Evolutionary conservation across 2,797 vertebrate species (phyloP), one percentile per base, ranked within the genome.

Genomic region (Myotis myotis): DNA sequence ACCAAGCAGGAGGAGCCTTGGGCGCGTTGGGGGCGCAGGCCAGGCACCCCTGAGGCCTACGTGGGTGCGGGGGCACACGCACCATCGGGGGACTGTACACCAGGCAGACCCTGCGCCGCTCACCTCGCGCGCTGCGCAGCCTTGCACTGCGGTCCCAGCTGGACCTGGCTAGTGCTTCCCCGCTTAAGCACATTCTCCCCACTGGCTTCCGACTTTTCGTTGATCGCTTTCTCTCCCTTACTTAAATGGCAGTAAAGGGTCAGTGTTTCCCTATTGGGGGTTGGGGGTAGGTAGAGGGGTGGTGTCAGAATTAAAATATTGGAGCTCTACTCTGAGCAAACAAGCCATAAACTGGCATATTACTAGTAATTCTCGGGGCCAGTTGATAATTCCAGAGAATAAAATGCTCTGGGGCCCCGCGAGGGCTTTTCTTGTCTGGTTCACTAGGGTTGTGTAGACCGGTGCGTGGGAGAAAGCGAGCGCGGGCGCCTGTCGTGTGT

Each of bases 301-400:
- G 82, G 72, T 47, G 76, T 93, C 72, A 22, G 70, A 64, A 87
- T 89, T 71, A 62, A 87, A 89, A 92, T 92, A 60, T 76, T 41
- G 41, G 47, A 66, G 62, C 49, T 86, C 81, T 83, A 36, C n/a
- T 90, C 76, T 57, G 71, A 91, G 49, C 66, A 28, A 91, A 94
- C 53, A 74, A 78, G 25, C 60, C 92, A 64, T 49, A 74, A 82
- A 88, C 62, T 7, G 57, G 36, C 66, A 82, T 64, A 23, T 87
- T 36, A 47, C 47, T 15, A 47, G 47, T 47, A 53, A 92, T 71
- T 82, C 44, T 4, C 6, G 12, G 4, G 51, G 30, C 72, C 66
- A 33, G 19, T n/a, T 53, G 51, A 62, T 6, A 49, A 55, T 33
- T 74, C 36, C 15, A 41, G 57, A 25, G 22, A 41, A 53, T 9